Evolutionary conservation across 2,113 vertebrate genomes (phyloP), one percentile per base, ranked within the genome.

Genomic region (Colinus virginianus): DNA sequence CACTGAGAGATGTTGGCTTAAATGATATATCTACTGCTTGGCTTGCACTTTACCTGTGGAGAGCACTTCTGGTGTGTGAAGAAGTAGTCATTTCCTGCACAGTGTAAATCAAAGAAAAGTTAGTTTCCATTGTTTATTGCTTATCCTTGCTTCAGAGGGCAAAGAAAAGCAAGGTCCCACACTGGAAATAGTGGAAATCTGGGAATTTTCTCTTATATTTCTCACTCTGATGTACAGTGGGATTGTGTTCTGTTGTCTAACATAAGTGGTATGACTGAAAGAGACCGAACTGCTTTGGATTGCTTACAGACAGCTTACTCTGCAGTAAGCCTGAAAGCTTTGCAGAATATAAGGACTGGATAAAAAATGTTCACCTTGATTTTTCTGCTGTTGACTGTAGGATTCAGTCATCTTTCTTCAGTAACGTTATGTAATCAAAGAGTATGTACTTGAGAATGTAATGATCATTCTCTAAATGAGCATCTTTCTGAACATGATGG

Each of bases 281-380:
- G 51, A 21, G 11, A 6, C 10, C 34, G 26, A 51, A 9, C 9
- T 4, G 9, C 45, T 79, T 9, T 22, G 71, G 20, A 8, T 23
- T 15, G 5, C 13, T 26, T 23, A 13, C 1, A 15, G 30, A 56
- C 34, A 4, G 4, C 55, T 84, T 78, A 15, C 20, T n/a, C n/a
- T 51, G 46, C 32, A 22, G 8, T 25, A 51, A 43, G 22, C 40
- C 22, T 61, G 42, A 53, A 70, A 69, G 45, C 16, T 28, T 28
- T 36, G 17, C 22, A 40, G 36, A 55, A 5, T 2, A 4, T 48
- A 26, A 69, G 75, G 10, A 3, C 15, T 48, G 56, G 28, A 13
- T 18, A 11, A 19, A 74, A 66, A 19, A 1, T 1, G 0, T 38
- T 42, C 17, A 7, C 2, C 1, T 10, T 12, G 30, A 46, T 21